Base-by-base conservation (phyloP, 2,797 vertebrate species). In the Peromyscus nudipes region DNA sequence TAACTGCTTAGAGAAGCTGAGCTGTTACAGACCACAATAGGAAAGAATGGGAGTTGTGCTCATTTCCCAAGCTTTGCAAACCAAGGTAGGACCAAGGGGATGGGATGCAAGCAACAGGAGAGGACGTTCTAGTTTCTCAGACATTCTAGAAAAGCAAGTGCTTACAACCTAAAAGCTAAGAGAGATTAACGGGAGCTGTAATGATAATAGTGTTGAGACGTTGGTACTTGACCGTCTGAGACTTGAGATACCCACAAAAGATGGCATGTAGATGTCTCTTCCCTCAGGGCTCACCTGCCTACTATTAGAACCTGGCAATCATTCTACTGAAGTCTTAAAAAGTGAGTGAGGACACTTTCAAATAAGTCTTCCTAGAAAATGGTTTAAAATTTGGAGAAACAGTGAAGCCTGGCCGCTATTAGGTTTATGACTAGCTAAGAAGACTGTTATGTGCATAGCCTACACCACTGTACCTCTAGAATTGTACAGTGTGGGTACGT, bases 11-110 rank as follows among this genome's bases (percentile, higher is more conserved):
- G 31, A 52, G 65, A 46, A 64, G 60, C 71, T 82, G 65, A 43
- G 46, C 64, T 95, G 6, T 93, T 81, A 69, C 80, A 62, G 69
- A 87, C 52, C 76, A 90, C 67, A 77, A 73, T 17, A 86, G 81
- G 81, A 95, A 95, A 92, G 21, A 87, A 49, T 21, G 14, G 40
- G 57, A 77, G 64, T 67, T 23, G 60, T 21, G 46, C 85, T 83
- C 64, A 37, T 83, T 82, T 55, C 31, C 77, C 60, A n/a, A 69
- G 49, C 8, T 3, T 64, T 64, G 65, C 76, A 43, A 93, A 71
- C 25, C 55, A 27, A 81, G 82, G 64, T 71, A 11, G 19, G 27
- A 91, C 84, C 60, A 10, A 19, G 25, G 34, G 31, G 31, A 40
- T 49, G 43, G 31, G 31, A 40, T 49, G 43, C 82, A 46, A 16